Base-by-base conservation (phyloP, 2,113 vertebrate genomes). In the Antidorcas marsupialis region DNA sequence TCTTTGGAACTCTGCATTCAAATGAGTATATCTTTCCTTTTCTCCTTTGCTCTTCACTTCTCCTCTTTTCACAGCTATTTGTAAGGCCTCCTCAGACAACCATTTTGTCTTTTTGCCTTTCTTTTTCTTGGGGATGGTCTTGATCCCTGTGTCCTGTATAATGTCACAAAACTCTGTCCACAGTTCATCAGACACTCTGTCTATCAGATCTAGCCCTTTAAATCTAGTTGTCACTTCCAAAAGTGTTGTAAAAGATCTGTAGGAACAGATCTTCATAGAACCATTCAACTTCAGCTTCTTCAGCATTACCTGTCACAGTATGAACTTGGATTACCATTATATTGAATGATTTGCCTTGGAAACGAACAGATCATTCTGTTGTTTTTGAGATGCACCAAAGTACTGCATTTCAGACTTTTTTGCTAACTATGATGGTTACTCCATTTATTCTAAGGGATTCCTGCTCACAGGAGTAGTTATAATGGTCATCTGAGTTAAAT, bases 251-350 rank as follows among this genome's bases (percentile, higher is more conserved):
- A n/a, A 67, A 67, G 3, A 8, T 19, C 33, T n/a, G 8, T n/a
- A 16, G 43, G 43, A 45, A 45, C 43, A 45, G 43, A 45, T 45
- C 43, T n/a, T 67, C 64, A 67, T n/a, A n/a, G 16, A n/a, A 10
- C 33, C 0, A 0, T n/a, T n/a, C 64, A 67, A 19, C 16, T 9
- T n/a, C 33, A 67, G 16, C 64, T n/a, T 67, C 62, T 67, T n/a
- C 17, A 19, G 7, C 8, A 2, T 67, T 67, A n/a, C 8, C 2
- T 0, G 33, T 67, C 7, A 0, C 4, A 4, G 33, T 2, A n/a
- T n/a, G 7, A 8, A 67, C 64, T 67, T 67, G 64, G 3, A 19
- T 67, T 67, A n/a, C 4, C 8, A 0, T 67, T 8, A 19, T 67
- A n/a, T 10, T 67, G 64, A 67, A n/a, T 67, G 33, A 4, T 19